Evolutionary conservation across 2,888 invertebrate species (phyloP).

Genomic region (Beris chalybata): DNA sequence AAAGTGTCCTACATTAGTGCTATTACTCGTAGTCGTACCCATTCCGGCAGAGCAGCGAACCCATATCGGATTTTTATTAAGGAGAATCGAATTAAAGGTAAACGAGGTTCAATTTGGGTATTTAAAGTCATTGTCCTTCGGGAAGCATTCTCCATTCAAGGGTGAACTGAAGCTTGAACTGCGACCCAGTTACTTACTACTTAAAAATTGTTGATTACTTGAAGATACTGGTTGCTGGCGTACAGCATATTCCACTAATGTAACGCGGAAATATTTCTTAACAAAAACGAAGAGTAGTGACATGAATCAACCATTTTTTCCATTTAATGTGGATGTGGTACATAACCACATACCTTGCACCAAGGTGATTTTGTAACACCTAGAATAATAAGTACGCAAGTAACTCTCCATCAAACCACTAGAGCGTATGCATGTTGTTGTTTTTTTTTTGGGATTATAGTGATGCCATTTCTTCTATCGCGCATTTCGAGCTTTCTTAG

Average conservation of each 20-base stretch:
- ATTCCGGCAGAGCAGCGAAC: no score
- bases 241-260: no score
- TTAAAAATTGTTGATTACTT: no score
- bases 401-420: slow-evolving; percentile 16
- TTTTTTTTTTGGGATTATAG: slow-evolving; percentile 1
- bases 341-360: slow-evolving; percentile 5
- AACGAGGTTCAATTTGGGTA: neutral
- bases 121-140: neutral
- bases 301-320: neutral
- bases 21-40: no score
- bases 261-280: no score
- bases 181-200: slow-evolving; percentile 8
- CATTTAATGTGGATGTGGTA: neutral
- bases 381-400: slow-evolving; percentile 33
- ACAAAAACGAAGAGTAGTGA: no score
- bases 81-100: no score
- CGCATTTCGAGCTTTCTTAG: slow-evolving; percentile 1
- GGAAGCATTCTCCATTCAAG: neutral
- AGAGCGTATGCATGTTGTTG: slow-evolving; percentile 17
- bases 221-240: no score
- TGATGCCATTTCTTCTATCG: slow-evolving; percentile 8
- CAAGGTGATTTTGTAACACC: slow-evolving; percentile 27
- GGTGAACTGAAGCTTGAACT: slow-evolving; percentile 3
- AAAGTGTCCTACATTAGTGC: no score
- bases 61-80: no score